Base-by-base conservation (phyloP, 1,140 invertebrate species). In the Hyphantria cunea region DNA sequence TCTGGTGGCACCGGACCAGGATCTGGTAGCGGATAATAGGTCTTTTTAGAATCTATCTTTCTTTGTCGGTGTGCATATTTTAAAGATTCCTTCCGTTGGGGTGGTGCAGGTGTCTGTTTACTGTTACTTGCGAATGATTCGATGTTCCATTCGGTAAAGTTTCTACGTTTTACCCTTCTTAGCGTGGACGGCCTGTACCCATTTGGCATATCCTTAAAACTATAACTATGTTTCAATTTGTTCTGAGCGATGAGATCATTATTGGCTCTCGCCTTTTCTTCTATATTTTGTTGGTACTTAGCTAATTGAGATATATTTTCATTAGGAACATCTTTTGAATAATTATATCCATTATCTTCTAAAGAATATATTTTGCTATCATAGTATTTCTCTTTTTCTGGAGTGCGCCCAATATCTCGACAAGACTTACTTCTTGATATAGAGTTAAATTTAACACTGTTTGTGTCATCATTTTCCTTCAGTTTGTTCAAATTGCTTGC, bases 231-330 rank as follows among this genome's bases (percentile, higher is more conserved):
- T 74, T 91, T 91, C 54, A 91, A 77, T 78, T 92, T 91, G 78
- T 87, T 89, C 76, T 88, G 90, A 66, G 70, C 75, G 31, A 91
- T 71, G 13, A 89, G 77, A 74, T 90, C 83, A 67, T 91, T 90
- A 64, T 89, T 89, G 0, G 86, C 83, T 74, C 86, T 80, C 15
- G 93, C 87, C 58, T 92, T 92, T 79, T 93, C 88, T 77, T 92
- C 92, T 70, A 93, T 90, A 47, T 92, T 91, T 82, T 93, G 91
- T 84, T 93, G 93, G 70, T 93, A 93, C 79, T 93, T 93, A 54
- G 92, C 92, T 73, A 93, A 79, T 25, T 91, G 91, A 48, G 93
- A 93, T 80, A 92, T 85, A 53, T 92, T 92, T 60, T 92, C 87
- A 60, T 85, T 83, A 58, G 81, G 67, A 73, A 76, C 74, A 68